These are phyloP conservation scores for Steromphala cineraria DNA, from an alignment of 2,888 invertebrate species.

Conservation along the genomic window DNA sequence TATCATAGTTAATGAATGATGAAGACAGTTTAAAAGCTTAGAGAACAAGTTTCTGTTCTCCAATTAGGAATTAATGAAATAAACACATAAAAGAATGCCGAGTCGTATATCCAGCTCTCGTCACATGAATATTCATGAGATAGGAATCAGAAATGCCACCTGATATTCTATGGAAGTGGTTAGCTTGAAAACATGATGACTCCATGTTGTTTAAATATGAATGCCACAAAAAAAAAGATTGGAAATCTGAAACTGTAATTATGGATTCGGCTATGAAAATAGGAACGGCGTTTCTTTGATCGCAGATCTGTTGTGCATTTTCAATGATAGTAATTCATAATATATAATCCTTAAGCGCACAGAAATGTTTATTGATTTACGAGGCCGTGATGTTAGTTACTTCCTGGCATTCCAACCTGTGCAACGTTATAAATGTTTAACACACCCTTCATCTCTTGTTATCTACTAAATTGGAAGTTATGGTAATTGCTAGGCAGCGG, in stretches of 20 bases:
- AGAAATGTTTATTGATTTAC: neutral
- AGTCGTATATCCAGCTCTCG: too few relatives aligned
- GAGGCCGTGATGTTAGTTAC: neutral
- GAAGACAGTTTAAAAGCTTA: too few relatives aligned
- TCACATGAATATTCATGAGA: too few relatives aligned
- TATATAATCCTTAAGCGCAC: neutral
- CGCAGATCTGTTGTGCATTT: neutral
- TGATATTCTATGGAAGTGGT: neutral
- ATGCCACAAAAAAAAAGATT: neutral
- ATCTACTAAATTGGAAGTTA: neutral
- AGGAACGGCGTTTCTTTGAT: neutral
- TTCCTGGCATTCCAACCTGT: constrained; percentile 1
- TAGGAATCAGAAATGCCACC: neutral
- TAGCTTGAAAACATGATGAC: neutral
- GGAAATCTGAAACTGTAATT: neutral
- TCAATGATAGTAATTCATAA: neutral
- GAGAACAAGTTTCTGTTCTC: too few relatives aligned
- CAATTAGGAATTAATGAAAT: too few relatives aligned
- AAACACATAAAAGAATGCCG: too few relatives aligned
- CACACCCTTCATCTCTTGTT: neutral
- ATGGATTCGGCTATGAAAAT: neutral
- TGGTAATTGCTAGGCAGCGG: neutral
- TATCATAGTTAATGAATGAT: too few relatives aligned
- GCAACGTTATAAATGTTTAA: neutral
- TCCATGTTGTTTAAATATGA: neutral